Conservation (phyloP, 2,113 vertebrate species). For the Callocephalon fimbriatum region DNA sequence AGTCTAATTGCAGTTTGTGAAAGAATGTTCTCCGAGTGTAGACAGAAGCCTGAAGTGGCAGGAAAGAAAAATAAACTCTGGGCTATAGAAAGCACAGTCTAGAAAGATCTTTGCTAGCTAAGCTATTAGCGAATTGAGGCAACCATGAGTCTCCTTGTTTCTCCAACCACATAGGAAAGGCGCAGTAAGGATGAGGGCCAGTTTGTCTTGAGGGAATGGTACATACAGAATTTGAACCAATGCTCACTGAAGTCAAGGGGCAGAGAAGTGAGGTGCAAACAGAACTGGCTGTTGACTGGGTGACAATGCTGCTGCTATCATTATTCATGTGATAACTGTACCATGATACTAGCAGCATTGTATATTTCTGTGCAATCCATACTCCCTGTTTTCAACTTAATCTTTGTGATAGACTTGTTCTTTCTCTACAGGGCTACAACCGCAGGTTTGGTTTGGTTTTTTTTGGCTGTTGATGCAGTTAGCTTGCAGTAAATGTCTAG, state of each 20-base stretch:
- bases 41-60: not conserved
- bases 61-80: not conserved
- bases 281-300: not conserved
- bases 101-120: not conserved
- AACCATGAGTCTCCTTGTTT: not conserved
- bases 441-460: not conserved
- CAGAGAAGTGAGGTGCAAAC: not conserved
- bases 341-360: rapidly evolving
- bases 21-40: not conserved
- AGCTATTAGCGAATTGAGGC: not conserved
- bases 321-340: rapidly evolving
- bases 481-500: not conserved
- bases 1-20: not conserved
- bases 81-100: not conserved
- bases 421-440: not conserved
- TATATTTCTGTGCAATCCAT: not conserved
- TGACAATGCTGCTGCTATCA: not conserved
- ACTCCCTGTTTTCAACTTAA: rapidly evolving
- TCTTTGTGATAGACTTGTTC: not conserved
- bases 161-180: not conserved
- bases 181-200: not conserved
- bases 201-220: not conserved
- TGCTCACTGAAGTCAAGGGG: not conserved
- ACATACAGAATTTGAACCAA: rapidly evolving
- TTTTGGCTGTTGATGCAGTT: not conserved